Percentiles rank a stretch among this genome's conserved stretches.
These are phyloP conservation scores for Drosophila arawakana DNA, from an alignment of 1,140 invertebrate species.

Conservation along the genomic window DNA sequence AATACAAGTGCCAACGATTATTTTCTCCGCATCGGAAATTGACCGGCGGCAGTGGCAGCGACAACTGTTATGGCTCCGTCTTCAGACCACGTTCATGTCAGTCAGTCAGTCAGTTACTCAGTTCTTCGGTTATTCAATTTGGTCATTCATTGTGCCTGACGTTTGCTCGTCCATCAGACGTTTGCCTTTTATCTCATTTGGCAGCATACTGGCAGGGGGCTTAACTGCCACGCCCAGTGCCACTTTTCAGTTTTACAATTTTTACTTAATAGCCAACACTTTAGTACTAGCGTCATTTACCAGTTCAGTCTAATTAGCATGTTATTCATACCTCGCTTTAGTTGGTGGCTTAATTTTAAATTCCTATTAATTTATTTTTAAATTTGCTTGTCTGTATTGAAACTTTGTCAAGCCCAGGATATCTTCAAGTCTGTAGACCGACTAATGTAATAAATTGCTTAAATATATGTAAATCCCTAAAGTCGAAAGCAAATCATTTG, in stretches of 20 bases:
- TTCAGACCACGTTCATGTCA: too few species aligned
- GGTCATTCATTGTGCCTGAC: constrained; percentile 40
- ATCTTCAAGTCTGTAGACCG: background rate
- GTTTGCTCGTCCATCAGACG: constrained; percentile 31
- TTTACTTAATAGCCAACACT: constrained; percentile 4
- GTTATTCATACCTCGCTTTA: too few species aligned
- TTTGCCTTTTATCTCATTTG: constrained; percentile 62
- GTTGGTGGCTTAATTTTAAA: too few species aligned
- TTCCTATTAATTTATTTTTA: too few species aligned
- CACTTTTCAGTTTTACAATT: background rate
- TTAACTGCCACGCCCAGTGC: constrained; percentile 11
- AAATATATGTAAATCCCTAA: constrained; percentile 1
- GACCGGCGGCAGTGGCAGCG: constrained; percentile 59
- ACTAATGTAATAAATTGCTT: background rate
- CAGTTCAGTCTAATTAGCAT: background rate
- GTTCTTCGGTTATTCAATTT: constrained; percentile 39
- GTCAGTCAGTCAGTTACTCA: constrained; percentile 30
- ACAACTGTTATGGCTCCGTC: constrained; percentile 16
- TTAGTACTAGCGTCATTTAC: background rate
- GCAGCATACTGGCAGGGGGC: constrained; percentile 39
- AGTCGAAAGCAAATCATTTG: constrained; percentile 35
- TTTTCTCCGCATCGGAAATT: constrained; percentile 63
- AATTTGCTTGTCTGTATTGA: too few species aligned
- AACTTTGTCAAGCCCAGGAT: background rate
- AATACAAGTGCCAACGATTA: constrained; percentile 6